phyloP scores from a whole-genome alignment of 2,113 vertebrate species.

The Tachuris rubrigastra region DNA sequence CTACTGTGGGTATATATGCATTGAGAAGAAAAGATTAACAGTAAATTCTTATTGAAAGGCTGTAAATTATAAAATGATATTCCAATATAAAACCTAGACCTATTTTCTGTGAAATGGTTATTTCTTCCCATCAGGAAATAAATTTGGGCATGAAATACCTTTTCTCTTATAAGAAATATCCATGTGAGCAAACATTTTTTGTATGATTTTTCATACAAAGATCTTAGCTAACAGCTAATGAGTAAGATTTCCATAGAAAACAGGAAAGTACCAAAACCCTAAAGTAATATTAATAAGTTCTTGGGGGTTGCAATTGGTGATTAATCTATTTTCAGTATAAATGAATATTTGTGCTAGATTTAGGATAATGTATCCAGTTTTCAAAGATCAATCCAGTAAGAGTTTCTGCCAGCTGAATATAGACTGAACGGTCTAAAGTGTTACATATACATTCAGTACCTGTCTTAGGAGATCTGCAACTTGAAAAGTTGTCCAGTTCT shows the following conservation, averaged over 20 bases:
- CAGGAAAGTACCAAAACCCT: not conserved
- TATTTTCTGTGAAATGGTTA: not conserved
- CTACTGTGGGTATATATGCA: not conserved
- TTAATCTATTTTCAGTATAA: not conserved
- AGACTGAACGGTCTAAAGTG: not conserved
- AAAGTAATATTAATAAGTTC: not conserved
- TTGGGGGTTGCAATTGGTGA: not conserved
- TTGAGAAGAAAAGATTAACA: not conserved
- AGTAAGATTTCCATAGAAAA: not conserved
- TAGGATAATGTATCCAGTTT: not conserved
- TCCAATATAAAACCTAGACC: not conserved
- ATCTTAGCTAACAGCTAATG: not conserved
- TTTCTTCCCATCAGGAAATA: not conserved
- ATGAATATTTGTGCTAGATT: not conserved
- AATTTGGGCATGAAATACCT: not conserved
- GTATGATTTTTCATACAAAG: not conserved
- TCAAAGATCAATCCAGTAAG: not conserved
- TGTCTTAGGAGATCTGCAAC: slow-evolving; percentile 78
- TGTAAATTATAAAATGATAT: not conserved
- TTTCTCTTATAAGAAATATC: not conserved
- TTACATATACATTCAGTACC: slow-evolving; percentile 62
- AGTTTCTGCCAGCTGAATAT: not conserved
- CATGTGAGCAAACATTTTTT: not conserved
- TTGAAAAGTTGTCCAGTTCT: slow-evolving; percentile 78
- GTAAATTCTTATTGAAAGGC: not conserved